Conservation (phyloP, 2,113 vertebrate species). For the Amblyornis subalaris region DNA sequence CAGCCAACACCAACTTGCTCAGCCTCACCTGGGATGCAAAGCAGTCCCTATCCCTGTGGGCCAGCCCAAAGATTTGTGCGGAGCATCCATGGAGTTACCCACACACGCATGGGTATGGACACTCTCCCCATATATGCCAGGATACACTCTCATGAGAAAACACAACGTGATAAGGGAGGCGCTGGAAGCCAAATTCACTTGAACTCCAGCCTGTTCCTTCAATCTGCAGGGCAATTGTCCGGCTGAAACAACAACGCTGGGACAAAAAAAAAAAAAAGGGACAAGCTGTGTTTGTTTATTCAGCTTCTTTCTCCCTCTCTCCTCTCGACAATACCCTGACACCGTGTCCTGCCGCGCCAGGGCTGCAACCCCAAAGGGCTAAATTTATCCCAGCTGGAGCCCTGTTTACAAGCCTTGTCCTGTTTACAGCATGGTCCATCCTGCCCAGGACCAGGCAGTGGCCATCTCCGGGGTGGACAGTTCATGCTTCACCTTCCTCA, state of each 20-base stretch:
- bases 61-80: not conserved
- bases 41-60: not conserved
- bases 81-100: not conserved
- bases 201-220: conserved; percentile 26
- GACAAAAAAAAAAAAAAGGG: not conserved
- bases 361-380: conserved; percentile 59
- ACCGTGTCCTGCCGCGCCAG: conserved; percentile 62
- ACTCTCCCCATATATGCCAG: not conserved
- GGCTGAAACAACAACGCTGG: conserved; percentile 72
- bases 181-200: not conserved
- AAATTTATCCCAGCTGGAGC: conserved; percentile 75
- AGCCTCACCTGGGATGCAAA: not conserved
- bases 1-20: not conserved
- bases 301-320: conserved; percentile 66
- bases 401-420: conserved; percentile 76
- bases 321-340: conserved; percentile 69
- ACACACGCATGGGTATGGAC: fast-evolving
- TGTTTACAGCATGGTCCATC: conserved; percentile 69
- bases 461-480: not conserved
- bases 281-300: conserved; percentile 73
- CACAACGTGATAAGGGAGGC: not conserved
- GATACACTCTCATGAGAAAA: not conserved
- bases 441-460: conserved; percentile 39
- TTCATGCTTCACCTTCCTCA: not conserved
- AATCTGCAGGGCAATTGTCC: conserved; percentile 60